Evolutionary conservation across 1,140 invertebrate genomes (phyloP), one percentile per base, ranked within the genome.

Genomic region (Drosophila gunungcola): DNA sequence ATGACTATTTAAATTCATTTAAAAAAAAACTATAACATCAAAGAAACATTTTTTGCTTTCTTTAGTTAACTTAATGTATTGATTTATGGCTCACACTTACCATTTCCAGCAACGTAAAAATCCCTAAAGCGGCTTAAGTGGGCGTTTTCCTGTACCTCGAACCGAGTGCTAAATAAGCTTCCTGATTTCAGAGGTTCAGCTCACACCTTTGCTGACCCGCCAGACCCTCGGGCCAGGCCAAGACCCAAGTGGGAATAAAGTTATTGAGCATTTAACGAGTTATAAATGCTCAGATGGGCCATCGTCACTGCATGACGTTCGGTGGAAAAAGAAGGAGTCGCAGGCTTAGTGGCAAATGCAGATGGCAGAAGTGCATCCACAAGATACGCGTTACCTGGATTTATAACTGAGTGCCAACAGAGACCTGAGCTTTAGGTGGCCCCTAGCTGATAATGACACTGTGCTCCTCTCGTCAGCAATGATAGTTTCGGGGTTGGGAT

Each of bases 181-280:
- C 68, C 68, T 70, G 68, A 70, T 70, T 70, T 38, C 51, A 57
- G 68, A 21, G 51, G 39, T 53, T 55, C 32, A 61, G 65, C 42
- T 57, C 58, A 41, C 53, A 52, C 68, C 65, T 70, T 70, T 45
- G 64, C 51, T 63, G 64, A 70, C 68, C 52, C 68, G 43, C 32
- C 32, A 53, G 53, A 60, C 42, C 53, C 52, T 39, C 34, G 32
- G 48, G 52, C 32, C 27, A 21, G 57, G 48, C 39, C 46, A 42
- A 32, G 42, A 43, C 45, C 65, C 55, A 39, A 45, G 42, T 43
- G 45, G 43, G 67, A 77, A 82, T 83, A 83, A 80, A 88, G 83
- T 88, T 88, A 86, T 88, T 88, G 78, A 80, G 84, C 75, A 73
- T 55, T 83, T 83, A 88, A 88, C 83, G 76, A 88, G 83, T 75